Conservation (phyloP, 2,113 vertebrate species). For the Suricata suricatta region DNA sequence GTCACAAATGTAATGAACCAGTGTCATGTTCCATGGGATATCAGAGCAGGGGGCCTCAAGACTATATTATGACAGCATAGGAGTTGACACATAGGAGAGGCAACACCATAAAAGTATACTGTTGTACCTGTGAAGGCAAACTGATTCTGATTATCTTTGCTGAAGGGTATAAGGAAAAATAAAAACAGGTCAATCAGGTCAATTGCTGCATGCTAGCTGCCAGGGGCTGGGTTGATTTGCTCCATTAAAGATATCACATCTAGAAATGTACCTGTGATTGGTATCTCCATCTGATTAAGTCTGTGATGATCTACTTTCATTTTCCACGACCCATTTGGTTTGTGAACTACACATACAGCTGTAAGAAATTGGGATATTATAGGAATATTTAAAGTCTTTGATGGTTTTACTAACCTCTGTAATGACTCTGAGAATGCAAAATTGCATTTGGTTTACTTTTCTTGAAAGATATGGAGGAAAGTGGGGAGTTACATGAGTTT, state of each 20-base stretch:
- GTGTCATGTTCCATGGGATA: background rate
- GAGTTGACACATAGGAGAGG: background rate
- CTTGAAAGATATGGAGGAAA: background rate
- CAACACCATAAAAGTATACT: background rate
- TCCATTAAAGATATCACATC: constrained; percentile 5
- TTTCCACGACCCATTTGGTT: constrained; percentile 50
- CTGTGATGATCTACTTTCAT: constrained; percentile 35
- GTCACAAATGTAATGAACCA: background rate
- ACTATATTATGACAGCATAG: background rate
- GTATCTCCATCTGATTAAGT: constrained; percentile 34
- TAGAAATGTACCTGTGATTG: constrained; percentile 8
- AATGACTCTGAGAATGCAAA: constrained; percentile 18
- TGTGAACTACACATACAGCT: background rate
- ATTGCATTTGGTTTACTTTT: constrained; percentile 10
- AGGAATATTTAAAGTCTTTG: constrained; percentile 17
- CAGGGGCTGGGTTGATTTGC: background rate
- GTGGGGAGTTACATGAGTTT: background rate
- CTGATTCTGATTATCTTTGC: background rate
- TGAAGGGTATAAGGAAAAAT: background rate
- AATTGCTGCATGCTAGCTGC: background rate
- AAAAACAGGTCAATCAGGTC: background rate
- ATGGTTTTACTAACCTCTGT: constrained; percentile 29
- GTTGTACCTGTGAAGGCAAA: background rate
- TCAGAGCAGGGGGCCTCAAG: background rate
- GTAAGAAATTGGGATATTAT: constrained; percentile 21